A percentile compares a stretch with the other conserved stretches of the same genome.
Evolutionary conservation across 1,140 invertebrate genomes (phyloP).

Genomic region (Leptinotarsa defecta): DNA sequence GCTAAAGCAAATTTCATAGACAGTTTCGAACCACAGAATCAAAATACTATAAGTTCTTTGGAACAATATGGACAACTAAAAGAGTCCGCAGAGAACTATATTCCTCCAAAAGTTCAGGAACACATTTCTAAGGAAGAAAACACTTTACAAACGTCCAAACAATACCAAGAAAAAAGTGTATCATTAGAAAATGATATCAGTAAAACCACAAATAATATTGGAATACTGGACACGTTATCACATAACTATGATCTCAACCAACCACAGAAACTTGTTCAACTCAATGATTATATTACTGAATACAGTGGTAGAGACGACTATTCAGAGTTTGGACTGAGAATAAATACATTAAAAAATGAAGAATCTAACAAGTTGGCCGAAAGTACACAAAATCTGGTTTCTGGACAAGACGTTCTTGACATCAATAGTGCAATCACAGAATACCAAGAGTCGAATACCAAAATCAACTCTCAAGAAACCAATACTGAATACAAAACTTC

Average conservation of each 20-base stretch:
- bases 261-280: constrained; percentile 10
- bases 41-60: neutral
- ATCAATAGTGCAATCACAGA: constrained; percentile 59
- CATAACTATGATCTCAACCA: neutral
- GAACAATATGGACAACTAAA: neutral
- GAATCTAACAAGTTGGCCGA: constrained; percentile 55
- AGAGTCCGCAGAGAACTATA: constrained; percentile 1
- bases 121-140: neutral
- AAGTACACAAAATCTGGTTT: constrained; percentile 61
- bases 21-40: neutral
- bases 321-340: constrained; percentile 15
- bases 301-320: neutral
- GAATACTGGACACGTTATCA: neutral
- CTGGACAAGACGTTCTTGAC: constrained; percentile 61
- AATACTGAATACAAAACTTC: neutral
- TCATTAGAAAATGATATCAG: neutral
- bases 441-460: neutral
- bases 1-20: neutral
- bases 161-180: neutral
- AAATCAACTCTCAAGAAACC: neutral
- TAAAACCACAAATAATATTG: neutral
- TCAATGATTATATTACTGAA: neutral
- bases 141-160: neutral
- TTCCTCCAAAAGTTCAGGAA: constrained; percentile 14
- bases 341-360: neutral